phyloP scores from a whole-genome alignment of 2,888 invertebrate species.

The Epicampocera succincta region DNA sequence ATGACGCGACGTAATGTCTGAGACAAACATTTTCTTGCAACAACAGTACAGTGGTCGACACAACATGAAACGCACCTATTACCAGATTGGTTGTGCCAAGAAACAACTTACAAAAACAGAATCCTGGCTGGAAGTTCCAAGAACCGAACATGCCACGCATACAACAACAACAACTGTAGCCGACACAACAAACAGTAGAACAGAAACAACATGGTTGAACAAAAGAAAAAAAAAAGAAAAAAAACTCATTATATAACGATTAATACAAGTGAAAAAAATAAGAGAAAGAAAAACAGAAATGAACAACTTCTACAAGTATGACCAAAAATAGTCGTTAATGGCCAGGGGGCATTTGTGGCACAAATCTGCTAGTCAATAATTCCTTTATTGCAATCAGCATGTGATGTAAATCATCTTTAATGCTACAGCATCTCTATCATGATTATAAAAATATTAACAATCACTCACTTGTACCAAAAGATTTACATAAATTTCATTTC shows the following conservation, averaged over 20 bases:
- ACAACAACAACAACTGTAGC: slow-evolving; percentile 36
- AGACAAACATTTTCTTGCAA: slow-evolving; percentile 63
- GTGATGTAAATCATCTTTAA: slow-evolving; percentile 55
- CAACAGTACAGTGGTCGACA: slow-evolving; percentile 38
- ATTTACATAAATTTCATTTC: slow-evolving; percentile 17
- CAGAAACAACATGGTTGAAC: not conserved
- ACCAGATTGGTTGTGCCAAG: slow-evolving; percentile 6
- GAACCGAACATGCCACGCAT: slow-evolving; percentile 39
- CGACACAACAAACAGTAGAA: slow-evolving; percentile 26
- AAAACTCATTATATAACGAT: slow-evolving; percentile 63
- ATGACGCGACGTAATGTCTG: slow-evolving; percentile 73
- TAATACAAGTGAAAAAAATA: slow-evolving; percentile 32
- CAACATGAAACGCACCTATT: slow-evolving; percentile 55
- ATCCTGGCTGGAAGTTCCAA: slow-evolving; percentile 47
- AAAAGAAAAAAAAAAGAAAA: slow-evolving; percentile 21
- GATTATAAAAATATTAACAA: slow-evolving; percentile 25
- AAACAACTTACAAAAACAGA: slow-evolving; percentile 45
- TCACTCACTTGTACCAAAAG: slow-evolving; percentile 8
- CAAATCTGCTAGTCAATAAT: slow-evolving; percentile 37
- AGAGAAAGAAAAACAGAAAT: not conserved
- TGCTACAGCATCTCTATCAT: slow-evolving; percentile 62
- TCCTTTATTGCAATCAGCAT: slow-evolving; percentile 39
- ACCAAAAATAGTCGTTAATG: slow-evolving; percentile 33
- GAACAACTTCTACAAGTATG: not conserved
- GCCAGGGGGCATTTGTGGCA: slow-evolving; percentile 26